These are phyloP conservation scores for Tragelaphus strepsiceros DNA, from an alignment of 2,113 vertebrate genomes.

Conservation along the genomic window DNA sequence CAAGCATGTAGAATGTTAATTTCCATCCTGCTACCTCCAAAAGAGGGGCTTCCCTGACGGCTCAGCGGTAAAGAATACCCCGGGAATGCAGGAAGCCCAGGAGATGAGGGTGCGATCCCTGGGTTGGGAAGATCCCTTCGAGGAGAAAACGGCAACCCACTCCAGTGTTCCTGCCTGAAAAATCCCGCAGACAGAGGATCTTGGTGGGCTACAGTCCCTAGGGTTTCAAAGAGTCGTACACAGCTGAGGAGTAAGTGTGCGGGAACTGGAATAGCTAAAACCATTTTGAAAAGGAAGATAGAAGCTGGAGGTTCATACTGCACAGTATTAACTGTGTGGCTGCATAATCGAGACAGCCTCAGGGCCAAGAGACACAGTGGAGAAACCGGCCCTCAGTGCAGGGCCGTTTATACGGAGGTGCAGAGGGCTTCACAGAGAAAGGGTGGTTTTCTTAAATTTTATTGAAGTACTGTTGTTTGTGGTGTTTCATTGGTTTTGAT, in stretches of 20 bases:
- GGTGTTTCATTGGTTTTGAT: fast-evolving
- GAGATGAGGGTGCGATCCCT: not conserved
- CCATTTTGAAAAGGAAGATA: not conserved
- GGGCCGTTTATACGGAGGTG: fast-evolving
- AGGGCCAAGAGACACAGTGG: fast-evolving
- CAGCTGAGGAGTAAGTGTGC: not conserved
- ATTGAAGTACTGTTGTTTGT: not conserved
- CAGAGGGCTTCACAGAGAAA: not conserved
- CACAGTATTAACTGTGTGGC: not conserved
- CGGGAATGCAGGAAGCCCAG: not conserved
- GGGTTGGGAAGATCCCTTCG: not conserved
- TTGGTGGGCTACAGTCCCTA: not conserved
- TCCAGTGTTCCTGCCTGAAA: not conserved
- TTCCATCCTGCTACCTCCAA: not conserved
- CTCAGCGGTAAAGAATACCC: not conserved
- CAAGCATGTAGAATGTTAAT: not conserved
- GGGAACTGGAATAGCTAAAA: not conserved
- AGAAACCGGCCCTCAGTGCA: not conserved
- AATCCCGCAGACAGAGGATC: not conserved
- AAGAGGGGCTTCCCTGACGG: not conserved
- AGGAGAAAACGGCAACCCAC: not conserved
- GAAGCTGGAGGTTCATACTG: not conserved
- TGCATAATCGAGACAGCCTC: fast-evolving
- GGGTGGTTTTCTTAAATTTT: fast-evolving
- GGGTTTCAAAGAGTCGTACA: not conserved